Percentiles rank a stretch among this genome's conserved stretches.
Conservation (phyloP, 2,797 vertebrate genomes). For the Helicolenus hilgendorfi region DNA sequence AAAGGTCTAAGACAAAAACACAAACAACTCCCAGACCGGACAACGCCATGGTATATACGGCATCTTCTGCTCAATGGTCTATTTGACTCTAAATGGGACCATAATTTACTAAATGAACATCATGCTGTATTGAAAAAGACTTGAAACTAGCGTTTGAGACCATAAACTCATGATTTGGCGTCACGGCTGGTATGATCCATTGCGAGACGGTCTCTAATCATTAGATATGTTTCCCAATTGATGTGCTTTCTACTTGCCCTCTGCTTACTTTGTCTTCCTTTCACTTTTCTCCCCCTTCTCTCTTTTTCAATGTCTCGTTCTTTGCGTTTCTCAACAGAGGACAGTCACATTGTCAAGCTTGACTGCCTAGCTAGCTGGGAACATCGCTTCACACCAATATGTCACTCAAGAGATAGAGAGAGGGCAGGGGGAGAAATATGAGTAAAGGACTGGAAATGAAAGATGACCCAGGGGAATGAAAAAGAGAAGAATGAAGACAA, state of each 20-base stretch:
- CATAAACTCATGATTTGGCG: too few relatives aligned
- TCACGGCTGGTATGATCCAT: not conserved
- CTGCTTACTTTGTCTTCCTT: not conserved
- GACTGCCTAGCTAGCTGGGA: slow-evolving; percentile 15
- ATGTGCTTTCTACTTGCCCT: not conserved
- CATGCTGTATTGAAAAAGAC: too few relatives aligned
- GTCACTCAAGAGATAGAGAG: slow-evolving; percentile 34
- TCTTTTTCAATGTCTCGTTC: not conserved
- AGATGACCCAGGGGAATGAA: slow-evolving; percentile 7
- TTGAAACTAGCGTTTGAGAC: too few relatives aligned
- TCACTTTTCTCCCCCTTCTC: not conserved
- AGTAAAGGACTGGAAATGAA: slow-evolving; percentile 28
- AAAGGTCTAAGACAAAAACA: too few relatives aligned
- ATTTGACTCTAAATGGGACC: too few relatives aligned
- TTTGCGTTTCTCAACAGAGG: slow-evolving; percentile 12
- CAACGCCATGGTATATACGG: too few relatives aligned
- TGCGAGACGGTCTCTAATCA: not conserved
- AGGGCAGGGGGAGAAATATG: not conserved
- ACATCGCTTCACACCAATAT: slow-evolving; percentile 47
- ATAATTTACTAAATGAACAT: too few relatives aligned
- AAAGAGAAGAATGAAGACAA: not conserved
- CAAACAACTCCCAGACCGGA: too few relatives aligned
- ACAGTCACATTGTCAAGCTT: slow-evolving; percentile 25
- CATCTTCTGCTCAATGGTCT: too few relatives aligned
- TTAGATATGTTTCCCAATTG: not conserved